Evolutionary conservation across 2,888 invertebrate genomes (phyloP).

Genomic region (Bimastos eiseni): DNA sequence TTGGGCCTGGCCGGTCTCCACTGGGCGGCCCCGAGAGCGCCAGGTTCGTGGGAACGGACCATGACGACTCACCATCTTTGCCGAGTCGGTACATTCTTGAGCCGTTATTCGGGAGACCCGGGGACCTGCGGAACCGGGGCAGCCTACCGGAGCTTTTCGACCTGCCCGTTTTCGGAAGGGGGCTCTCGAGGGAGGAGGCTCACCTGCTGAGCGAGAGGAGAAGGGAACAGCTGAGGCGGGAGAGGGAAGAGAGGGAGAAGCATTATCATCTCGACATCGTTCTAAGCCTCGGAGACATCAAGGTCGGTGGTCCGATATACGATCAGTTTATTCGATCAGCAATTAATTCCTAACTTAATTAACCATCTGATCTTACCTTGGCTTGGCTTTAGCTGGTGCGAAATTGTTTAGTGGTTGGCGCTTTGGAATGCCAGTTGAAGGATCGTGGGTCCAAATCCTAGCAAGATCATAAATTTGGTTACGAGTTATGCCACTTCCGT

Average conservation of each 20-base stretch:
- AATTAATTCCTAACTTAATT: too few species aligned
- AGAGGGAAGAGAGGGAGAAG: conserved; percentile 70
- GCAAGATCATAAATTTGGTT: too few species aligned
- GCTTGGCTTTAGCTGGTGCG: too few species aligned
- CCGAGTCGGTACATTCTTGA: conserved; percentile 14
- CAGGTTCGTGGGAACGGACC: neutral
- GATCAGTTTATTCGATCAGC: neutral
- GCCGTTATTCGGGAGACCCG: neutral
- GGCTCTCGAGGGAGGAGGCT: conserved; percentile 91
- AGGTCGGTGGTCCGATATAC: conserved; percentile 48
- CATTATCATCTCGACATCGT: conserved; percentile 58
- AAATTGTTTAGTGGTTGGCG: too few species aligned
- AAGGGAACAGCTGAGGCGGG: conserved; percentile 87
- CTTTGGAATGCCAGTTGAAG: too few species aligned
- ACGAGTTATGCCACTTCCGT: too few species aligned
- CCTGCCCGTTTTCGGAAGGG: conserved; percentile 49
- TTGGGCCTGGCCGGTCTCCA: neutral
- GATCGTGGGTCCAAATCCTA: too few species aligned
- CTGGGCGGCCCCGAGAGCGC: neutral
- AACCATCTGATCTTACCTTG: too few species aligned
- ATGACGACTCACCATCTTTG: neutral
- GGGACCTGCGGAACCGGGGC: neutral
- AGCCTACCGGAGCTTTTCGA: conserved; percentile 25
- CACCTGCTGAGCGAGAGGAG: conserved; percentile 89
- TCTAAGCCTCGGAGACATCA: conserved; percentile 59